Conservation (phyloP, 2,113 vertebrate genomes). For the Brachypteracias leptosomus region DNA sequence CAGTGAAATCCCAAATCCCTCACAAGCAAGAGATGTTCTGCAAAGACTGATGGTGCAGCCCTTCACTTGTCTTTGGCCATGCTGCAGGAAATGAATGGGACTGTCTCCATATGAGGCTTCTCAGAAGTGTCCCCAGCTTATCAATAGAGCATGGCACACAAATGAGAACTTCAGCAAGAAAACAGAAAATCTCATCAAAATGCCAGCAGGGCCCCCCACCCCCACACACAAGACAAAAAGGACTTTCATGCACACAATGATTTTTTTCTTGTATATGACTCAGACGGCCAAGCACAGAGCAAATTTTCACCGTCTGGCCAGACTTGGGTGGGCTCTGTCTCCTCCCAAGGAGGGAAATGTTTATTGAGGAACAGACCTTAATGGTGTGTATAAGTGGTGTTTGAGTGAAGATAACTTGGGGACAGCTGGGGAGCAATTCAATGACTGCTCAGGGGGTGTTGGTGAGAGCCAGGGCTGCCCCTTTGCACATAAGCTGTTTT, state of each 20-base stretch:
- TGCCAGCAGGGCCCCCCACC: not conserved
- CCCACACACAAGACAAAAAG: not conserved
- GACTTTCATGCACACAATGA: constrained; percentile 6
- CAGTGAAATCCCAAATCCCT: not conserved
- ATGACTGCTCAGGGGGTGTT: not conserved
- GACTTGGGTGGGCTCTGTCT: constrained; percentile 53
- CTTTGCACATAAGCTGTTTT: not conserved
- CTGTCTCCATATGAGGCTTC: not conserved
- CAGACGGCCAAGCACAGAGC: not conserved
- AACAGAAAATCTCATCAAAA: not conserved
- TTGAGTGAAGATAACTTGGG: not conserved
- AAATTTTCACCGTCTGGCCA: not conserved
- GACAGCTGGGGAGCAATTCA: not conserved
- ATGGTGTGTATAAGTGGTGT: not conserved
- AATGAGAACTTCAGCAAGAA: not conserved
- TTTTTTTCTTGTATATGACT: constrained; percentile 18
- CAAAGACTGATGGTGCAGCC: not conserved
- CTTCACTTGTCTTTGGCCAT: not conserved
- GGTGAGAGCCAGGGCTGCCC: not conserved
- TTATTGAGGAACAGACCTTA: not conserved
- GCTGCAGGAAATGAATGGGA: not conserved
- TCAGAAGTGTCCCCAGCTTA: not conserved
- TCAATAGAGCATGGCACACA: not conserved
- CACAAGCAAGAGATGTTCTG: not conserved
- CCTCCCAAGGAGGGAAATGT: not conserved